A percentile compares a stretch with the other conserved stretches of the same genome.
Evolutionary conservation across 2,888 invertebrate genomes (phyloP).

Genomic region (Caenorhabditis parvicauda): DNA sequence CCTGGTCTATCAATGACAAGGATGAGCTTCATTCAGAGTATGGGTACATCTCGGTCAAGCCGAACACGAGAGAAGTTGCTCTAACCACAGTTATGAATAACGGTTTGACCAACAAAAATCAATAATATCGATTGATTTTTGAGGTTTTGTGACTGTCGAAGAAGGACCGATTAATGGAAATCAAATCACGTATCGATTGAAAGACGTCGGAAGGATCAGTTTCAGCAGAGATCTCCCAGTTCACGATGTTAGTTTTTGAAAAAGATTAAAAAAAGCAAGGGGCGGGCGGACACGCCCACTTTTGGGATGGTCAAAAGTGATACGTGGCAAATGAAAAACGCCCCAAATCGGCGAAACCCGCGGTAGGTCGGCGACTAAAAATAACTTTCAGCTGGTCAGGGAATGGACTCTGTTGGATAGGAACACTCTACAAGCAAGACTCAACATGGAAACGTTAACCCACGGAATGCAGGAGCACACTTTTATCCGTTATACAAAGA

Average conservation of each 20-base stretch:
- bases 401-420: conserved; percentile 60
- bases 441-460: conserved; percentile 62
- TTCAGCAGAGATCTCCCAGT: conserved; percentile 62
- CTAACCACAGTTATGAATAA: conserved; percentile 62
- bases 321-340: too few species aligned
- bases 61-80: conserved; percentile 49
- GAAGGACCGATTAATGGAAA: conserved; percentile 53
- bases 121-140: neutral
- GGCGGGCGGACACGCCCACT: too few species aligned
- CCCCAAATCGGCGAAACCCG: too few species aligned
- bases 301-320: too few species aligned
- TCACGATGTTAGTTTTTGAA: conserved; percentile 52
- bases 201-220: conserved; percentile 61
- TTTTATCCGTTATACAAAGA: conserved; percentile 46
- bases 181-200: conserved; percentile 50
- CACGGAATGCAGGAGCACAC: conserved; percentile 60
- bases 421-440: conserved; percentile 51
- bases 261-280: neutral
- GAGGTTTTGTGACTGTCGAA: conserved; percentile 61
- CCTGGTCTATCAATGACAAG: conserved; percentile 61
- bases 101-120: too few species aligned
- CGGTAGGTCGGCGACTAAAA: too few species aligned
- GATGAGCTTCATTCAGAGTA: conserved; percentile 61
- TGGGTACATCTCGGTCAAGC: conserved; percentile 58
- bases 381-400: conserved; percentile 52